These are phyloP conservation scores for Lamprologus lemairii DNA, from an alignment of 2,113 vertebrate species.

Conservation along the genomic window DNA sequence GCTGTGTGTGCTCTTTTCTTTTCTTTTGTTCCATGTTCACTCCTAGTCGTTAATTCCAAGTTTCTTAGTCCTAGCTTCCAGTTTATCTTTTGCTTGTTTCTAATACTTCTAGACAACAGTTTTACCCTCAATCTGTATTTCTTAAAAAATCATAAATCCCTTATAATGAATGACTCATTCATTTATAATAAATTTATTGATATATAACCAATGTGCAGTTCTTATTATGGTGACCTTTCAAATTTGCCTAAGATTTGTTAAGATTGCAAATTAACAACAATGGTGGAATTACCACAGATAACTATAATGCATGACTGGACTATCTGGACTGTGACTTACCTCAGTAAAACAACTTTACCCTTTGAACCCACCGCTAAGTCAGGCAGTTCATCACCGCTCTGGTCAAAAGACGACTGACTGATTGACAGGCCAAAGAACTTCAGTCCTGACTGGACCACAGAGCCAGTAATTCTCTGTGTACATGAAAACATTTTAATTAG, in stretches of 20 bases:
- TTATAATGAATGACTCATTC: not conserved
- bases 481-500: too few relatives aligned
- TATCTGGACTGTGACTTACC: not conserved
- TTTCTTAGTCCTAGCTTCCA: not conserved
- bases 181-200: not conserved
- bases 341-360: not conserved
- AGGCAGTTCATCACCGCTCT: not conserved
- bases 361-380: too few relatives aligned
- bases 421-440: too few relatives aligned
- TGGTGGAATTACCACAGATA: not conserved
- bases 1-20: not conserved
- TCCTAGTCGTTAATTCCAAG: not conserved
- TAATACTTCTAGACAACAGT: not conserved
- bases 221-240: not conserved
- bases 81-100: not conserved
- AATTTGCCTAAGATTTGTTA: not conserved
- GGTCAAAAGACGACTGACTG: too few relatives aligned
- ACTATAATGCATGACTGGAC: not conserved
- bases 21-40: not conserved
- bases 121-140: not conserved
- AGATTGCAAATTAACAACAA: not conserved
- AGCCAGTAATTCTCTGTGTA: too few relatives aligned
- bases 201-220: not conserved
- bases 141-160: not conserved
- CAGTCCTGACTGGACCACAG: too few relatives aligned